A percentile compares a stretch with the other conserved stretches of the same genome.
Conservation (phyloP, 1,140 invertebrate genomes). For the Magallana gigas region DNA sequence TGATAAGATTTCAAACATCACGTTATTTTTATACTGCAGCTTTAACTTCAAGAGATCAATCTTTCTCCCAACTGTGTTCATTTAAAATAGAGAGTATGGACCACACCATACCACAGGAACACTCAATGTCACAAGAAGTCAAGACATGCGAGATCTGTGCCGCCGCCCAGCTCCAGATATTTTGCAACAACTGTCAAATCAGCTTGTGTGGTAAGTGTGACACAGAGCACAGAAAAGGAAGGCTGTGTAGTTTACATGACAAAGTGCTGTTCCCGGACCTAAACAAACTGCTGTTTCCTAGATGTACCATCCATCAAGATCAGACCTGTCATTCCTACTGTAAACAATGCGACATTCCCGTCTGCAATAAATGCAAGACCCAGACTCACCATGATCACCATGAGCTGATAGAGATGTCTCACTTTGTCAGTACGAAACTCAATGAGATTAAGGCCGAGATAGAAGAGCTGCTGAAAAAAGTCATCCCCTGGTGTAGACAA, state of each 20-base stretch:
- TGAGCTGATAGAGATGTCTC: neutral
- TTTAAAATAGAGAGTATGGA: too few species aligned
- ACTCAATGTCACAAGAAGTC: neutral
- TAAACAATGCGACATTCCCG: neutral
- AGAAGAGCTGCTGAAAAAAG: neutral
- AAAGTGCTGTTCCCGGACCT: neutral
- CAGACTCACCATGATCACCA: neutral
- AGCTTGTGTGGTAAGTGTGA: neutral
- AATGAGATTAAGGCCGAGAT: neutral
- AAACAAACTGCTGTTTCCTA: neutral
- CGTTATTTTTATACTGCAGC: too few species aligned
- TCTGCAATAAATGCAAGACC: neutral
- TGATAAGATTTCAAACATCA: too few species aligned
- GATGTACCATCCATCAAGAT: neutral
- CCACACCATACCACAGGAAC: neutral
- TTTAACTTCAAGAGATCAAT: too few species aligned
- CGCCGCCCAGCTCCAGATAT: neutral
- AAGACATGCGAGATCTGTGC: neutral
- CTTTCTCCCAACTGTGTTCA: too few species aligned
- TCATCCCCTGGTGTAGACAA: neutral
- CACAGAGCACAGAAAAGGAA: neutral
- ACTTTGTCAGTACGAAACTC: neutral
- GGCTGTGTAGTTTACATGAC: neutral
- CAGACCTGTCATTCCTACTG: neutral
- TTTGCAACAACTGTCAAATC: constrained; percentile 3